Evolutionary conservation across 2,797 vertebrate genomes (phyloP).

Genomic region (Tenualosa thibaudeaui): DNA sequence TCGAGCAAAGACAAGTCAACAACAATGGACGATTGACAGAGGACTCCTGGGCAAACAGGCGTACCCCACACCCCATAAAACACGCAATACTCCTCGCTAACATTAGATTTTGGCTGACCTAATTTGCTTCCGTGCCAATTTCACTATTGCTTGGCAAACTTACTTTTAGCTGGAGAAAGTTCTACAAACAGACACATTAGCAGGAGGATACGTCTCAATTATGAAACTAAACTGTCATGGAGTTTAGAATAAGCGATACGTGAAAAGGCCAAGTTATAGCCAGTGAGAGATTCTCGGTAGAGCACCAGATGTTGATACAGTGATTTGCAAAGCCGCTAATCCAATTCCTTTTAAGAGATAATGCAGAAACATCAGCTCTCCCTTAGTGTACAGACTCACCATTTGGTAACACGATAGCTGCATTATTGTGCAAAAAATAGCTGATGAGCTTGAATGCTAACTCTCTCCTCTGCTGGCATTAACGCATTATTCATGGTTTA

Average conservation of each 20-base stretch:
- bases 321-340: not conserved
- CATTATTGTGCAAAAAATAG: slow-evolving; percentile 14
- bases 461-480: not conserved
- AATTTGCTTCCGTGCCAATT: not conserved
- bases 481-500: not conserved
- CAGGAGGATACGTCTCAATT: not conserved
- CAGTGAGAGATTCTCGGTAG: not conserved
- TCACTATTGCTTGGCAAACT: not conserved
- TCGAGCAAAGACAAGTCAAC: not conserved
- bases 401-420: slow-evolving; percentile 15
- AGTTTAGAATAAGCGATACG: not conserved
- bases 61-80: slow-evolving; percentile 3
- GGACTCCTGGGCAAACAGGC: not conserved
- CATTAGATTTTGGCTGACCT: slow-evolving; percentile 6
- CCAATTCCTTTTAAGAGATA: slow-evolving; percentile 3
- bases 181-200: not conserved
- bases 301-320: slow-evolving; percentile 10
- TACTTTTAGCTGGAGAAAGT: not conserved
- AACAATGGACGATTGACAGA: slow-evolving; percentile 16
- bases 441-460: slow-evolving; percentile 7
- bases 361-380: not conserved
- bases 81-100: not conserved
- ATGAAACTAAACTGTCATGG: not conserved
- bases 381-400: not conserved
- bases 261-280: not conserved